Conservation (phyloP, 2,797 vertebrate genomes). For the Pseudochirops corinnae region DNA sequence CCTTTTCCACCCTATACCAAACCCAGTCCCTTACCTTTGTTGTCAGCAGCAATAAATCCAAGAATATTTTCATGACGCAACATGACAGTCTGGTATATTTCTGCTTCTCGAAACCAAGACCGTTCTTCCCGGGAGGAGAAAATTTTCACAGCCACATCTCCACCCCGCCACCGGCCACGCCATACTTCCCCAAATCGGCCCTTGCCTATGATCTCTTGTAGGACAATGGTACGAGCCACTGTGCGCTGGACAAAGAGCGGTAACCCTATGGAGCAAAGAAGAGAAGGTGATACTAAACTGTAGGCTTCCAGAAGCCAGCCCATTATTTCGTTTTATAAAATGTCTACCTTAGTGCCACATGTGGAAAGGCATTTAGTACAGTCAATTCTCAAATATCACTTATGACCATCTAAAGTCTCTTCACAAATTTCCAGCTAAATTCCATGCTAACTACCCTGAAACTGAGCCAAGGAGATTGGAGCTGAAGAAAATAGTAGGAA, state of each 20-base stretch:
- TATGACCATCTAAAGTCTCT: background rate
- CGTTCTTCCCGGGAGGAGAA: conserved; percentile 98
- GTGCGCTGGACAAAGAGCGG: conserved; percentile 98
- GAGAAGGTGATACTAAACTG: background rate
- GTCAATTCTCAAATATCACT: background rate
- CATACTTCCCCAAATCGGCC: conserved; percentile 99
- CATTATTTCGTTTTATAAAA: background rate
- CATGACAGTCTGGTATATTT: conserved; percentile 99
- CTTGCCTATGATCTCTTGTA: conserved; percentile 99
- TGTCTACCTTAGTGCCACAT: background rate
- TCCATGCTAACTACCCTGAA: background rate
- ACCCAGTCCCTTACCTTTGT: conserved; percentile 91
- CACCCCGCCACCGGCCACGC: conserved; percentile 97
- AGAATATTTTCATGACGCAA: conserved; percentile 98
- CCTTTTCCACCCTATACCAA: rapidly evolving
- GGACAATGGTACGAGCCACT: conserved; percentile 96
- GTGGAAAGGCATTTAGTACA: background rate
- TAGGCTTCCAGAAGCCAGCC: background rate
- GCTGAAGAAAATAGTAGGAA: background rate
- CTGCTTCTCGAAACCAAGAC: conserved; percentile 98
- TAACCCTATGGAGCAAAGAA: conserved; percentile 87
- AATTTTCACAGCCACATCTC: conserved; percentile 98
- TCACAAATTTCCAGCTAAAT: background rate
- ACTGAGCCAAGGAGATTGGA: background rate
- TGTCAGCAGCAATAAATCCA: conserved; percentile 98